These are phyloP conservation scores for Gasterosteus aculeatus DNA, from an alignment of 2,113 vertebrate species.

Conservation along the genomic window DNA sequence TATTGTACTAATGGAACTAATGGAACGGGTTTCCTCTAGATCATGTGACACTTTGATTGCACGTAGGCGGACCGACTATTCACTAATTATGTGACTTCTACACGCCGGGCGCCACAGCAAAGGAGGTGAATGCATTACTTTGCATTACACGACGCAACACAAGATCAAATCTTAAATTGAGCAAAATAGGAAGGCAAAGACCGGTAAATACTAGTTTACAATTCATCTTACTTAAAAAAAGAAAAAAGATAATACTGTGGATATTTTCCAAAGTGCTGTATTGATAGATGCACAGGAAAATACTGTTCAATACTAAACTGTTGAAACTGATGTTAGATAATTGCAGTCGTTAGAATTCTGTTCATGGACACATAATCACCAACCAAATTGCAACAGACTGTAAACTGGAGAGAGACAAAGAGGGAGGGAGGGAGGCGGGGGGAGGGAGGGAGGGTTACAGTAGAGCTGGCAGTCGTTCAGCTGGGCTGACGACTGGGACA, in stretches of 20 bases:
- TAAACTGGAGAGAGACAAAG: conserved; percentile 4
- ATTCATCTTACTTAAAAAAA: too few relatives aligned
- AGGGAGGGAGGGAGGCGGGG: neutral
- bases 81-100: neutral
- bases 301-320: neutral
- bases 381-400: conserved; percentile 6
- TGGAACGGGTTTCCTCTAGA: neutral
- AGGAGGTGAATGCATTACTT: too few relatives aligned
- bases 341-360: neutral
- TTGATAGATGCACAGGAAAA: neutral
- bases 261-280: neutral
- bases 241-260: too few relatives aligned
- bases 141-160: too few relatives aligned
- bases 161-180: too few relatives aligned
- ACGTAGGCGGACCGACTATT: neutral
- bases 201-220: too few relatives aligned
- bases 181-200: too few relatives aligned
- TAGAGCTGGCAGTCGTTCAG: conserved; percentile 60
- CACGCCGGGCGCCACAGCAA: too few relatives aligned
- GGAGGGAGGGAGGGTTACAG: conserved; percentile 7
- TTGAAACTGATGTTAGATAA: neutral
- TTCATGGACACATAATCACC: neutral
- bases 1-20: neutral
- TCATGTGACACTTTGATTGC: neutral
- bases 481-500: conserved; percentile 64